Evolutionary conservation across 1,140 invertebrate genomes (phyloP), one percentile per base, ranked within the genome.

Genomic region (Agraylea sexmaculata): DNA sequence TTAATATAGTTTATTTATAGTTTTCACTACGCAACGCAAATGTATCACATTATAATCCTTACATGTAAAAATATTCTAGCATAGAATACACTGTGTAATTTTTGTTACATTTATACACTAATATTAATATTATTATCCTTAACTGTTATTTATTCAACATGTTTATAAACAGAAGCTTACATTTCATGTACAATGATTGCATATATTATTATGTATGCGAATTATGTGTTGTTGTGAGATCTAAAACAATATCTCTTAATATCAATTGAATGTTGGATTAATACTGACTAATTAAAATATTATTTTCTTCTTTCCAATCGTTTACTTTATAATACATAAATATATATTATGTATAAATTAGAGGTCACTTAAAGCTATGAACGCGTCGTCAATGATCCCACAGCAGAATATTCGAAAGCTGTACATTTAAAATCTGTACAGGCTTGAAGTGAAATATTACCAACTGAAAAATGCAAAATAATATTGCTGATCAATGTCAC

Each of bases 311-410:
- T 23, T 27, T 17, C 17, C 20, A 32, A 25, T 46, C 29, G 22
- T 34, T 44, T 44, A 22, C 11, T 44, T 37, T 38, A 37, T 42
- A 42, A 21, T 25, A 40, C 23, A 42, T 42, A 23, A 42, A 38
- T 43, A 37, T 42, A n/a, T n/a, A n/a, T n/a, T n/a, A n/a, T n/a
- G n/a, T n/a, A n/a, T n/a, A n/a, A n/a, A n/a, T n/a, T n/a, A n/a
- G n/a, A n/a, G n/a, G n/a, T 49, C 43, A 40, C 47, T 49, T 49
- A 49, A 49, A 49, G 47, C 43, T 49, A 49, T 49, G 43, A 49
- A 49, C 47, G 37, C 43, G 47, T 46, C 47, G 42, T 42, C 43
- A 23, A 49, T 49, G 47, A 49, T 46, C 43, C 43, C 43, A 46
- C n/a, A 20, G 29, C n/a, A n/a, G n/a, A n/a, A n/a, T n/a, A n/a